These are phyloP conservation scores for Brachionus angularis DNA, from an alignment of 1,140 invertebrate species.

Conservation along the genomic window DNA sequence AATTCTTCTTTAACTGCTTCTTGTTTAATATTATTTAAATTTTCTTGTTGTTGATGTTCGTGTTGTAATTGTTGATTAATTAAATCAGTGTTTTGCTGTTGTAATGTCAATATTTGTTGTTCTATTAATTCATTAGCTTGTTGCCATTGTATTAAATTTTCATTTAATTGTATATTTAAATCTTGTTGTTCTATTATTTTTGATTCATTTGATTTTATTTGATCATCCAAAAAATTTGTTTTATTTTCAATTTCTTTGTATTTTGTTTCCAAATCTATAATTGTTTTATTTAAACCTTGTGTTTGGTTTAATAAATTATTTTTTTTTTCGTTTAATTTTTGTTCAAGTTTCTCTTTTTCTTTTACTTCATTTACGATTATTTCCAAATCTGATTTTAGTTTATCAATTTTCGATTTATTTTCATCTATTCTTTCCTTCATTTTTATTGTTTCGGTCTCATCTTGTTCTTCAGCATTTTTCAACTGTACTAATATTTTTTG, in stretches of 20 bases:
- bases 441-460: no score
- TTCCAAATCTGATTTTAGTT: no score
- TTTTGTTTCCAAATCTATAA: not conserved
- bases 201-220: not conserved
- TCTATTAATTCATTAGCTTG: conserved; percentile 7
- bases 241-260: not conserved
- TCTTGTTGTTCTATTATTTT: conserved; percentile 4
- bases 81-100: not conserved
- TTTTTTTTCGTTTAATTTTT: no score
- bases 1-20: not conserved
- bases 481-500: no score
- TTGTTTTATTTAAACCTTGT: not conserved
- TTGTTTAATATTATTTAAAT: not conserved
- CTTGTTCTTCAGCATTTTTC: no score
- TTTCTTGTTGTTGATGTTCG: not conserved
- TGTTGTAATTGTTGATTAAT: conserved; percentile 5
- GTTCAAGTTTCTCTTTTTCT: no score
- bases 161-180: not conserved
- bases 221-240: not conserved
- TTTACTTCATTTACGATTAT: no score
- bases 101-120: not conserved
- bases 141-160: conserved; percentile 25
- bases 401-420: no score
- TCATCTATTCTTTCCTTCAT: no score
- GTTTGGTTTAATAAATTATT: no score